Evolutionary conservation across 23 tunicate species (phyloP).

Genomic region (Ascidia mentula): DNA sequence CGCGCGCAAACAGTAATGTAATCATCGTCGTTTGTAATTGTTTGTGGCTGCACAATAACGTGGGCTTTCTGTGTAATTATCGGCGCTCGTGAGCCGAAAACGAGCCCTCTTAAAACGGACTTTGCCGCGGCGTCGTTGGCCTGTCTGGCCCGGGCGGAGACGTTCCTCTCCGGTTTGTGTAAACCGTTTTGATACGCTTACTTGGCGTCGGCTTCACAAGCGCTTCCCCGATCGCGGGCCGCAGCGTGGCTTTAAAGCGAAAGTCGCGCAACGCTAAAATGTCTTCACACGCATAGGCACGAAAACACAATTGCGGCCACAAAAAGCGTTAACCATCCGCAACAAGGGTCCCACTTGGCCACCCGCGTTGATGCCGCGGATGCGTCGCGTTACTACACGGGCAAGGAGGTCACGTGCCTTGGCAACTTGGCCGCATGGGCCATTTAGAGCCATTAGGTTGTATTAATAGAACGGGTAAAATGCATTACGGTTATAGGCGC

Average conservation of each 20-base stretch:
- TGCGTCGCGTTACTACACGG: neutral
- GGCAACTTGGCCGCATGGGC: neutral
- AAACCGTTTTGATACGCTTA: slow-evolving; percentile 12
- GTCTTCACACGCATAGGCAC: slow-evolving; percentile 12
- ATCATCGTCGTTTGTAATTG: too few species aligned
- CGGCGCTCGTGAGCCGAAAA: too few species aligned
- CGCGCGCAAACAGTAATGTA: too few species aligned
- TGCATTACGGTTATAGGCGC: neutral
- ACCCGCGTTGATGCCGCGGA: neutral
- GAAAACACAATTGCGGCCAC: slow-evolving; percentile 3
- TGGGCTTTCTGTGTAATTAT: too few species aligned
- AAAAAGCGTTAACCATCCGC: neutral
- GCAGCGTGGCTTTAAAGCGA: neutral
- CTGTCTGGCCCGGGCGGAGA: slow-evolving; percentile 6
- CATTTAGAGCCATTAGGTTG: slow-evolving; percentile 2
- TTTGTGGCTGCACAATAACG: too few species aligned
- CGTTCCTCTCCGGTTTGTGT: slow-evolving; percentile 1
- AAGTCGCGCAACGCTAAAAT: slow-evolving; percentile 9
- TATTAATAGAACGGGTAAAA: neutral
- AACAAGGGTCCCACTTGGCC: neutral
- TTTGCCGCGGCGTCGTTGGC: slow-evolving; percentile 3
- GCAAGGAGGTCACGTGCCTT: slow-evolving; percentile 1
- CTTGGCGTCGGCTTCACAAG: slow-evolving; percentile 7
- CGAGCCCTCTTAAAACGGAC: too few species aligned
- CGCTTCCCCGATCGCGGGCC: slow-evolving; percentile 6